A percentile compares a stretch with the other conserved stretches of the same genome.
Conservation (phyloP, 1,140 invertebrate species). For the Hestina assimilis region DNA sequence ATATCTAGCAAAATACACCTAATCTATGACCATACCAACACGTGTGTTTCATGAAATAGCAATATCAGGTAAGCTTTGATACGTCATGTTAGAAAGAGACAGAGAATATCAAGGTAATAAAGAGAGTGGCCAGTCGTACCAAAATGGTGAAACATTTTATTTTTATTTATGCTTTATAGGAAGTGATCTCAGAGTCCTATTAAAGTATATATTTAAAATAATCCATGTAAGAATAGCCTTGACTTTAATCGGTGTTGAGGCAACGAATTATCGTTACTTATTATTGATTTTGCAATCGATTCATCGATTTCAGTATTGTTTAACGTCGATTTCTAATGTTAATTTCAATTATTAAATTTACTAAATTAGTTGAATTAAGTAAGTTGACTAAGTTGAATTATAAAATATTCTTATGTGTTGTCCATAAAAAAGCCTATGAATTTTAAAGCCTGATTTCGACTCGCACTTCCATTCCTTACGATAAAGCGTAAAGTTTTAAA, state of each 20-base stretch:
- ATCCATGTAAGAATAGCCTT: slow-evolving; percentile 36
- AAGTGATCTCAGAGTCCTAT: slow-evolving; percentile 60
- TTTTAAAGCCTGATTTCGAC: too few relatives aligned
- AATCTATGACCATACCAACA: slow-evolving; percentile 55
- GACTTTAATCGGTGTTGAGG: slow-evolving; percentile 24
- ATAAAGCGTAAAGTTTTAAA: too few relatives aligned
- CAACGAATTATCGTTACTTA: neutral
- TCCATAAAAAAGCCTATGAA: too few relatives aligned
- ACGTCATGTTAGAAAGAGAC: slow-evolving; percentile 39
- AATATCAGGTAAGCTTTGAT: slow-evolving; percentile 40
- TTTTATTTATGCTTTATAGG: slow-evolving; percentile 56
- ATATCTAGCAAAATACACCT: slow-evolving; percentile 15
- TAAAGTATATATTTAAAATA: slow-evolving; percentile 34
- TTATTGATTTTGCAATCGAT: neutral
- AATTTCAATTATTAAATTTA: too few relatives aligned
- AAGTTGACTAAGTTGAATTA: too few relatives aligned
- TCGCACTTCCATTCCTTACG: too few relatives aligned
- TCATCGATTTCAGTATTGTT: slow-evolving; percentile 3
- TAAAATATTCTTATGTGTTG: too few relatives aligned
- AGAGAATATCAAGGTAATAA: slow-evolving; percentile 55
- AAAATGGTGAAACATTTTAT: slow-evolving; percentile 51
- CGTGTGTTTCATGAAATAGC: slow-evolving; percentile 54
- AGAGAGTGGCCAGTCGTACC: slow-evolving; percentile 51
- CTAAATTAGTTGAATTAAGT: too few relatives aligned
- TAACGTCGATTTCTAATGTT: neutral